Base-by-base conservation (phyloP, 2,797 vertebrate genomes). In the Synanceia verrucosa region DNA sequence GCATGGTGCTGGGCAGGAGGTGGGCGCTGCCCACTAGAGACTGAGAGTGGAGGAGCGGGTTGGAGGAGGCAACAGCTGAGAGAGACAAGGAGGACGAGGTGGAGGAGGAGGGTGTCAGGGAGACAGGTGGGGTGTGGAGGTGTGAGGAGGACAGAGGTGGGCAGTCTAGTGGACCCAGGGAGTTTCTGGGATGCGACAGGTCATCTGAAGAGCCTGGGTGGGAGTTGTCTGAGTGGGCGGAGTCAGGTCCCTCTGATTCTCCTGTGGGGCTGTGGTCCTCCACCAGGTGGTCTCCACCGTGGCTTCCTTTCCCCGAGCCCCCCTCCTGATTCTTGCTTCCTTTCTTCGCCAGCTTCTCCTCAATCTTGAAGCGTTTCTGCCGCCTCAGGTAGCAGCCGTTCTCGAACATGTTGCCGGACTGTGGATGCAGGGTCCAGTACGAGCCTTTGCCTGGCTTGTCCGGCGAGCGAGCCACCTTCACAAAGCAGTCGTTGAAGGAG, bases 361-460 rank as follows among this genome's bases (percentile, higher is more conserved):
- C 95, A 3, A 97, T 93, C 90, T 97, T 97, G 92, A 97, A 97
- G 62, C 96, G 95, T 73, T 97, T 97, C 93, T 97, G 96, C 41
- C 96, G 95, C 21, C 96, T 85, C 81, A 97, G 92, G 88, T 97
- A 97, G 91, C 96, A 97, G 86, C 96, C 96, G 0, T 97, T 97
- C 89, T 97, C 96, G 0, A 97, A 97, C 96, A 97, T 97, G 93
- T 97, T 97, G 46, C 96, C 96, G 0, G 96, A 96, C 81, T 96
- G 95, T 2, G 96, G 96, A 85, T 97, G 96, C 79, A 97, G 91
- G 0, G 96, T 95, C 96, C 96, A 97, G 90, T 96, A 97, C 6
- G 96, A 97, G 13, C 96, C 96, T 56, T 97, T 97, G 43, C 96
- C 96, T 0, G 96, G 96, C 78, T 96, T 97, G 92, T 97, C 96